Evolutionary conservation across 2,113 vertebrate genomes (phyloP).

Genomic region (Sphyrna mokarran): DNA sequence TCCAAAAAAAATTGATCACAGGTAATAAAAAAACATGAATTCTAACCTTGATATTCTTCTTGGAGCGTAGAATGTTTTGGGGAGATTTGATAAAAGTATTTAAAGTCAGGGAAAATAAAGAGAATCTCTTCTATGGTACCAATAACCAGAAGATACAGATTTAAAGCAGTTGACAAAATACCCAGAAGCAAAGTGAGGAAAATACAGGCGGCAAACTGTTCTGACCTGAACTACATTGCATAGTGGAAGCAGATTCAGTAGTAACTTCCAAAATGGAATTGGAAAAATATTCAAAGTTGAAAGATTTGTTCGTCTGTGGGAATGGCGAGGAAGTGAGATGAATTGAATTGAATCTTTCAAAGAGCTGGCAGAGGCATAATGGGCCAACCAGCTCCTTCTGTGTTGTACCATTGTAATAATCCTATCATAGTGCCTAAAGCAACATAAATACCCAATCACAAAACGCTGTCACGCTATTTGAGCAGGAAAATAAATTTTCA

Average conservation of each 20-base stretch:
- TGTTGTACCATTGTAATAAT: background rate
- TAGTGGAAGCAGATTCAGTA: background rate
- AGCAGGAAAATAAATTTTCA: background rate
- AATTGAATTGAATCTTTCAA: background rate
- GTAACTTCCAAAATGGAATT: background rate
- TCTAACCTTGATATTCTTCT: no score
- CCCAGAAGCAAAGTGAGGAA: background rate
- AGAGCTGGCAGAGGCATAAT: background rate
- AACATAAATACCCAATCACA: background rate
- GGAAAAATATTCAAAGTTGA: background rate
- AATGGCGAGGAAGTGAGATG: background rate
- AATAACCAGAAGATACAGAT: background rate
- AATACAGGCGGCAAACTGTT: background rate
- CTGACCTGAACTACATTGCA: background rate
- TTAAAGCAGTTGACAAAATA: background rate
- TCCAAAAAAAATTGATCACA: no score
- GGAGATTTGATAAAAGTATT: background rate
- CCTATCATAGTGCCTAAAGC: background rate
- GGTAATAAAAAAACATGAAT: no score
- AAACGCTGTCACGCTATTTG: background rate
- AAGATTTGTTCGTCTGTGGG: background rate
- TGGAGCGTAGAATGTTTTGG: background rate
- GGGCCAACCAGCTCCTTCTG: background rate
- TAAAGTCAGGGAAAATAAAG: background rate
- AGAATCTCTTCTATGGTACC: background rate